Evolutionary conservation across 2,797 vertebrate genomes (phyloP), one percentile per base, ranked within the genome.

Genomic region (Chiroxiphia lanceolata): DNA sequence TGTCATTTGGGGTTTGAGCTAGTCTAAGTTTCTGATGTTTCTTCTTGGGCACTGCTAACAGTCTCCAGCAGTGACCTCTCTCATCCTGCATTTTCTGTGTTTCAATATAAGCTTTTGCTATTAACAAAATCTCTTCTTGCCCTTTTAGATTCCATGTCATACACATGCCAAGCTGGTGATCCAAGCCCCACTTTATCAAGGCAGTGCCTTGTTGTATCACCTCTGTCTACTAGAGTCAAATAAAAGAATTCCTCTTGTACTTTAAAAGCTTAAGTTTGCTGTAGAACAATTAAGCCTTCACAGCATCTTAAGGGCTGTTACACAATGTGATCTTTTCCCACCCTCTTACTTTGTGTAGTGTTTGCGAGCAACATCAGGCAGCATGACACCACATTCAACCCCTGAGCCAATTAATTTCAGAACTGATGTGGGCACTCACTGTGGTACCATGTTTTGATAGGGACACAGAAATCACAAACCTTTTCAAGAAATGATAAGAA

Each of bases 61-160:
- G 44, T 64, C 69, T 85, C 48, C 26, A 86, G 70, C 17, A 79
- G 54, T 45, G 83, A 87, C 79, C 31, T 57, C 67, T 67, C 91
- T 82, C 72, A 85, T 61, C 33, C 40, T 70, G 18, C 23, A 19
- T 83, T 78, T 95, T 72, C 86, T 88, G 42, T 1, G 9, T 83
- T 94, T 87, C 79, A 90, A 65, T 76, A 21, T 64, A 60, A 92
- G 83, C 20, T 92, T 90, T 79, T 36, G 27, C 34, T 78, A 44
- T 42, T 48, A 93, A 69, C 63, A 93, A 91, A 90, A 94, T 91
- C 72, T 87, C 84, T 95, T 45, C 44, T 26, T 51, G n/a, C 4
- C 20, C 22, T n/a, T 53, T 83, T 38, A 77, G 20, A 22, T 64
- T 31, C 54, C 27, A 8, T 1, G 4, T 53, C 47, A 65, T 54